These are phyloP conservation scores for Caenorhabditis briggsae DNA, from an alignment of 1,140 invertebrate genomes.

Conservation along the genomic window DNA sequence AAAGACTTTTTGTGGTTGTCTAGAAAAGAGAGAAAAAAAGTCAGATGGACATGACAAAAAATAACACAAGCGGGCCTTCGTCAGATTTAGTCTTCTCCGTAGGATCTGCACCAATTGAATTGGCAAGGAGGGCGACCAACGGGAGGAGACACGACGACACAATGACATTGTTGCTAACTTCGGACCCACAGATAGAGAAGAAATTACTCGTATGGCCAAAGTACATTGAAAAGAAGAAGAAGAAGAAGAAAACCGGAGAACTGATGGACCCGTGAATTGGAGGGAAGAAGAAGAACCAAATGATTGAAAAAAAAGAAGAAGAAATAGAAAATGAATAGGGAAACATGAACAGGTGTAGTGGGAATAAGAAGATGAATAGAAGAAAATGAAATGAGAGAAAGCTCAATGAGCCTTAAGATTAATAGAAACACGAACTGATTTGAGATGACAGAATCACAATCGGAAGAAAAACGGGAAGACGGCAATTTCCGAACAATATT, in stretches of 20 bases:
- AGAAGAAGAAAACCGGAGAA: conserved; percentile 7
- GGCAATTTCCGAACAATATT: not conserved
- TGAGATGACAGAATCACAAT: not conserved
- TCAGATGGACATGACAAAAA: conserved; percentile 6
- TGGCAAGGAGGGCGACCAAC: conserved; percentile 51
- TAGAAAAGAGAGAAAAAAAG: conserved; percentile 14
- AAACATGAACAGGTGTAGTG: conserved; percentile 53
- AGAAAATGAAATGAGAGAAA: not conserved
- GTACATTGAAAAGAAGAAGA: conserved; percentile 8
- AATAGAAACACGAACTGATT: conserved; percentile 43
- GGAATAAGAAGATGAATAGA: not conserved
- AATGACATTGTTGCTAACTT: conserved; percentile 50
- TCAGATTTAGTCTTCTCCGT: conserved; percentile 16
- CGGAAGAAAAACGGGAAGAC: not conserved
- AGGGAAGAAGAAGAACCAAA: not conserved
- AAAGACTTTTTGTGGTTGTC: conserved; percentile 36
- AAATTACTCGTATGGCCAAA: conserved; percentile 52
- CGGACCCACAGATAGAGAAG: conserved; percentile 28
- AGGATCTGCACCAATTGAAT: conserved; percentile 10
- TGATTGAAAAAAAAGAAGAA: conserved; percentile 2
- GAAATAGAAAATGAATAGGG: conserved; percentile 25
- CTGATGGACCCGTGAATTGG: not conserved
- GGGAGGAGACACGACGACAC: not conserved
- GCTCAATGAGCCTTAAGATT: conserved; percentile 34
- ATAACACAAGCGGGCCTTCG: not conserved